Evolutionary conservation across 2,888 invertebrate genomes (phyloP).

Genomic region (Arenicola marina): DNA sequence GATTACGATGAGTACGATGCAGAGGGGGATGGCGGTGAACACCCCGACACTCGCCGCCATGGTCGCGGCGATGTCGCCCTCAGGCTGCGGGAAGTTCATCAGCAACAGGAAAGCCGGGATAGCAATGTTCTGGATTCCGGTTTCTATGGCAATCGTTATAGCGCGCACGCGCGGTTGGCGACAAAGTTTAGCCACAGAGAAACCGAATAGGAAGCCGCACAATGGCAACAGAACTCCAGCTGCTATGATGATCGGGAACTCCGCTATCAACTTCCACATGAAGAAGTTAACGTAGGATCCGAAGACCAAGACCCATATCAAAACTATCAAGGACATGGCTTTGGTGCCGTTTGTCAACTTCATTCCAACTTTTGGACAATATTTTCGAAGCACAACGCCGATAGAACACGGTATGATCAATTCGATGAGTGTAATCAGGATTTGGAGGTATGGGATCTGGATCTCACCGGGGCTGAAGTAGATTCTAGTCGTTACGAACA

Average conservation of each 20-base stretch:
- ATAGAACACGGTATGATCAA: conserved; percentile 32
- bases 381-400: conserved; percentile 50
- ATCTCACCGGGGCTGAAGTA: neutral
- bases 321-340: conserved; percentile 73
- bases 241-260: conserved; percentile 53
- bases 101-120: too few relatives aligned
- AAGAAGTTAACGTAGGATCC: conserved; percentile 86
- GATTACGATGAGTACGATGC: too few relatives aligned
- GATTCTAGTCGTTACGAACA: conserved; percentile 64
- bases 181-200: too few relatives aligned
- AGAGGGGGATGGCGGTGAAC: too few relatives aligned
- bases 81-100: too few relatives aligned
- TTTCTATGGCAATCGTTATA: too few relatives aligned
- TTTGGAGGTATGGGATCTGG: neutral
- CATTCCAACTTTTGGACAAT: conserved; percentile 65
- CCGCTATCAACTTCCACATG: conserved; percentile 78
- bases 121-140: too few relatives aligned
- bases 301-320: conserved; percentile 82
- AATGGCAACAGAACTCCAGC: conserved; percentile 49
- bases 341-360: too few relatives aligned
- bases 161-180: too few relatives aligned
- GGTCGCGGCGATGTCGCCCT: too few relatives aligned
- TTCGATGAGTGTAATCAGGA: neutral
- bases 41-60: too few relatives aligned
- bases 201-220: conserved; percentile 47